Evolutionary conservation across 2,113 vertebrate species (phyloP).

Genomic region (Rhagologus leucostigma): DNA sequence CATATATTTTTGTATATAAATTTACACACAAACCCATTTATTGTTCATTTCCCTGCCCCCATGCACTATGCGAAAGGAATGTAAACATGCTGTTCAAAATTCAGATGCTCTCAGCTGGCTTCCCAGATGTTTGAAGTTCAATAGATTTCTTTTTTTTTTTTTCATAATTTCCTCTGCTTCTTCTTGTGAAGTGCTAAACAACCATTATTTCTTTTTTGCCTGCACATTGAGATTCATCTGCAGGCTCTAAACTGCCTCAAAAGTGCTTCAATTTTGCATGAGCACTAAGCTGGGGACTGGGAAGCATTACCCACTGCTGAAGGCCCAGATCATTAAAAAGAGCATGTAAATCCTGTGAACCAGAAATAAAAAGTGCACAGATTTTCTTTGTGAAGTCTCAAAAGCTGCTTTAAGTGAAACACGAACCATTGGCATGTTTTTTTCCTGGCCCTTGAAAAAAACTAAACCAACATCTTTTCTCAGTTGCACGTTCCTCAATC

Average conservation of each 20-base stretch:
- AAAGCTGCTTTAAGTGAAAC: slow-evolving; percentile 68
- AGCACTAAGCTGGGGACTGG: slow-evolving; percentile 81
- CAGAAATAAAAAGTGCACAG: slow-evolving; percentile 79
- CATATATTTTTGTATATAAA: neutral
- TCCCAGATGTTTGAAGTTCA: slow-evolving; percentile 71
- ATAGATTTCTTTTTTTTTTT: slow-evolving; percentile 34
- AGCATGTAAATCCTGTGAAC: slow-evolving; percentile 82
- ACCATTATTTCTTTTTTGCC: slow-evolving; percentile 68
- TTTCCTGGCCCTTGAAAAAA: neutral
- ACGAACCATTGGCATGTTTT: slow-evolving; percentile 36
- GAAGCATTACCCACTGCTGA: slow-evolving; percentile 73
- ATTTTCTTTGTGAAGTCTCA: slow-evolving; percentile 71
- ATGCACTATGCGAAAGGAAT: neutral
- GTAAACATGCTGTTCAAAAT: slow-evolving; percentile 52
- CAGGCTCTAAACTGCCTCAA: slow-evolving; percentile 70
- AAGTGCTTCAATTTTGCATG: slow-evolving; percentile 88
- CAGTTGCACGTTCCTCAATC: neutral
- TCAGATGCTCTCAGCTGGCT: slow-evolving; percentile 24
- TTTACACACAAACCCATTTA: neutral
- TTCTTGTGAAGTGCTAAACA: slow-evolving; percentile 71
- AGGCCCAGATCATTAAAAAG: slow-evolving; percentile 78
- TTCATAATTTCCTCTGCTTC: slow-evolving; percentile 68
- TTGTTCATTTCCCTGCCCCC: neutral
- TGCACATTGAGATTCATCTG: slow-evolving; percentile 74
- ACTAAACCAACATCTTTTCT: neutral